phyloP scores from a whole-genome alignment of 2,113 vertebrate species.

The Procavia capensis region DNA sequence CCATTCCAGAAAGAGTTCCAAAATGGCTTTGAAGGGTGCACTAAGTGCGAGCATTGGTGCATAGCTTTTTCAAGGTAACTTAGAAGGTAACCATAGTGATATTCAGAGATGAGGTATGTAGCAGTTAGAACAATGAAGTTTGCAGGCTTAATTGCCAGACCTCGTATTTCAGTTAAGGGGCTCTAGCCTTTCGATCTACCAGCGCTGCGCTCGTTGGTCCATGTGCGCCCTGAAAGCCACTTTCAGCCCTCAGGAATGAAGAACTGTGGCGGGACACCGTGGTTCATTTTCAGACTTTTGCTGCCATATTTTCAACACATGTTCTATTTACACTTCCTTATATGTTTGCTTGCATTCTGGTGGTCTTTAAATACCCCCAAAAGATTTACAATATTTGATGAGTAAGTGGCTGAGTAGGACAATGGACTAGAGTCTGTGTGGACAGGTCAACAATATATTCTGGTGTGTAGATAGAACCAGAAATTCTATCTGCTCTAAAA shows the following conservation, averaged over 20 bases:
- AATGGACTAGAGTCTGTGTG: not conserved
- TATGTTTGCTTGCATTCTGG: not conserved
- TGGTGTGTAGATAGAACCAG: not conserved
- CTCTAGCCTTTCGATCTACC: not conserved
- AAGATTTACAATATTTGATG: not conserved
- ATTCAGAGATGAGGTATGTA: too few relatives aligned
- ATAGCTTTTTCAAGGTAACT: too few relatives aligned
- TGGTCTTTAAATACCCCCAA: not conserved
- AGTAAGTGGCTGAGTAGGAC: not conserved
- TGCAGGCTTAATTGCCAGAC: too few relatives aligned
- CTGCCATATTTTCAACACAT: not conserved
- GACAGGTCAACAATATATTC: not conserved
- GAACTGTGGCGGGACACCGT: not conserved
- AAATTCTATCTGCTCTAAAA: constrained; percentile 24
- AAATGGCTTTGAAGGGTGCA: too few relatives aligned
- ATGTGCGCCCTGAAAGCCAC: too few relatives aligned
- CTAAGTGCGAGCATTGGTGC: too few relatives aligned
- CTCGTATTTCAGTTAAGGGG: not conserved
- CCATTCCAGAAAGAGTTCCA: too few relatives aligned
- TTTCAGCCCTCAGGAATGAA: not conserved
- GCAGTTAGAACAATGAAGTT: too few relatives aligned
- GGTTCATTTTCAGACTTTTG: not conserved
- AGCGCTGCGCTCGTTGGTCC: not conserved
- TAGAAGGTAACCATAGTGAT: too few relatives aligned
- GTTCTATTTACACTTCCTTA: constrained; percentile 9